Base-by-base conservation (phyloP, 2,113 vertebrate genomes). In the Empidonax traillii region DNA sequence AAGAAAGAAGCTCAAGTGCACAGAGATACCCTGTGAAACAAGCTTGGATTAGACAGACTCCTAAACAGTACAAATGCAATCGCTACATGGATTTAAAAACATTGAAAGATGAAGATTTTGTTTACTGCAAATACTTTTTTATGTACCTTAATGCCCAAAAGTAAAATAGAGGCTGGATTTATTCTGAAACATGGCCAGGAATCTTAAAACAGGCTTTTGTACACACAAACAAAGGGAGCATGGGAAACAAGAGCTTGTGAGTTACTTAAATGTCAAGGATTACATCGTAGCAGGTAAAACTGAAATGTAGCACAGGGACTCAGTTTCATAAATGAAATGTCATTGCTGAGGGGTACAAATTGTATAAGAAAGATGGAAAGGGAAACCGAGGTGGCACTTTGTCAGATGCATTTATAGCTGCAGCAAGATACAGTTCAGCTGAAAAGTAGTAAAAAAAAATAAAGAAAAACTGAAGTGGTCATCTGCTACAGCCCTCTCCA, bases 231-330 rank as follows among this genome's bases (percentile, higher is more conserved):
- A 96, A 88, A 93, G 31, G 37, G 39, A 95, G 25, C 69, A 78
- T 13, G 27, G 69, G 66, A 87, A 93, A 75, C 37, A 65, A 68
- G 46, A 93, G 46, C 63, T 89, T 61, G 51, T 35, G 65, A 96
- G 80, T 92, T 96, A 93, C 86, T 95, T 95, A 96, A 92, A 96
- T 93, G 90, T 96, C 94, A 95, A 92, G 65, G 90, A 94, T 95
- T 95, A 86, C 73, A 88, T 47, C 56, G 79, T 85, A 90, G 65
- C 86, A 86, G 90, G 94, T 93, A 90, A 68, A 89, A 93, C 61
- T 65, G 80, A 93, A 94, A 94, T 56, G 80, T 33, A 92, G 83
- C 77, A 72, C 56, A 86, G 83, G 79, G 73, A 92, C 49, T 93
- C 61, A 9, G 73, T 93, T 93, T 95, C 85, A 68, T 91, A 96